These are phyloP conservation scores for Parambassis ranga DNA, from an alignment of 2,797 vertebrate genomes.

Conservation along the genomic window DNA sequence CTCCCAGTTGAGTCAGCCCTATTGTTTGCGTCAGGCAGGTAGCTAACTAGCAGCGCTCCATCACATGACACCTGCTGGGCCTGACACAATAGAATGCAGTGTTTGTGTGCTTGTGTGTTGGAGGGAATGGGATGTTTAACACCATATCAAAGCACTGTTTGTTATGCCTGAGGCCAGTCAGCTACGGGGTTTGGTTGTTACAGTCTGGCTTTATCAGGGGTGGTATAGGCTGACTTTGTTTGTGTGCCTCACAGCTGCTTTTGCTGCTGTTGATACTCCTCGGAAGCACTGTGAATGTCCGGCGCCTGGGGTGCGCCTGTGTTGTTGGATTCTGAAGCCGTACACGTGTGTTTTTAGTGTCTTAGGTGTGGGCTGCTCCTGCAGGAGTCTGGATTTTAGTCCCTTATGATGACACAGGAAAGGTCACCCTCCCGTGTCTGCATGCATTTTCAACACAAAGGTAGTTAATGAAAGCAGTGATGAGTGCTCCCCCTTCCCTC, in stretches of 20 bases:
- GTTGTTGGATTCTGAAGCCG: slow-evolving; percentile 9
- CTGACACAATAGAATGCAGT: slow-evolving; percentile 70
- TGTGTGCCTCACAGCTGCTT: slow-evolving; percentile 50
- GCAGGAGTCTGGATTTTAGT: not conserved
- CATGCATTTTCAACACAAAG: not conserved
- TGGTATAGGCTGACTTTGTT: slow-evolving; percentile 39
- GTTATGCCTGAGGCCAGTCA: slow-evolving; percentile 68
- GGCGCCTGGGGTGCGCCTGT: slow-evolving; percentile 33
- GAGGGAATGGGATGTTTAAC: slow-evolving; percentile 75
- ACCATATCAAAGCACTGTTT: slow-evolving; percentile 79
- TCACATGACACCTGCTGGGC: slow-evolving; percentile 78
- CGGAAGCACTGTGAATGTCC: not conserved
- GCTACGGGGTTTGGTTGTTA: slow-evolving; percentile 58
- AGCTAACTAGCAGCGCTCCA: slow-evolving; percentile 62
- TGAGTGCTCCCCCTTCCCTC: not conserved
- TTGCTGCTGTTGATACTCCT: slow-evolving; percentile 27
- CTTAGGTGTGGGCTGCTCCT: not conserved
- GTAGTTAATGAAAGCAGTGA: not conserved
- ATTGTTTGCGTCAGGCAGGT: slow-evolving; percentile 80
- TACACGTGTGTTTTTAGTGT: not conserved
- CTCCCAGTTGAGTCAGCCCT: slow-evolving; percentile 39
- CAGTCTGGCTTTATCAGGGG: slow-evolving; percentile 54
- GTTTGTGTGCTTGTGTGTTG: slow-evolving; percentile 53
- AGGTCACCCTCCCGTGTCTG: not conserved
- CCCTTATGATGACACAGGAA: slow-evolving; percentile 17